A percentile compares a stretch with the other conserved stretches of the same genome.
Evolutionary conservation across 2,888 invertebrate species (phyloP).

Genomic region (Eudasyphora cyanicolor): DNA sequence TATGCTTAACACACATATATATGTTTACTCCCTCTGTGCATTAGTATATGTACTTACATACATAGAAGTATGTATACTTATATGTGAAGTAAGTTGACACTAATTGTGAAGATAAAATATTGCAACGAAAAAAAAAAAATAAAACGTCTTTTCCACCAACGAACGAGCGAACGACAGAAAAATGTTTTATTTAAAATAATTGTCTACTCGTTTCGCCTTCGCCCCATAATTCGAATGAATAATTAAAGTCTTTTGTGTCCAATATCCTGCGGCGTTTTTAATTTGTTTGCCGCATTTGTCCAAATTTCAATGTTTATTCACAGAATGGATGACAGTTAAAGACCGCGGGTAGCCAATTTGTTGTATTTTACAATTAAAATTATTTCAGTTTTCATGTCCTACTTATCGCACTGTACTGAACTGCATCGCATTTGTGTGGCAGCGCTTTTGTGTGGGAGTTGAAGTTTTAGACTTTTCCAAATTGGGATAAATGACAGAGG

Average conservation of each 20-base stretch:
- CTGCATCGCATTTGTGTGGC: neutral
- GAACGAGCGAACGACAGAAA: neutral
- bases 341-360: constrained; percentile 61
- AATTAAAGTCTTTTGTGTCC: constrained; percentile 73
- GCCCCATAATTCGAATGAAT: constrained; percentile 54
- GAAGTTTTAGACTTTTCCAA: neutral
- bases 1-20: neutral
- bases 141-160: neutral
- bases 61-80: neutral
- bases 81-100: constrained; percentile 57
- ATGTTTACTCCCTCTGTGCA: no score
- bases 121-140: constrained; percentile 31
- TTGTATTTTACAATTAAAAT: constrained; percentile 8
- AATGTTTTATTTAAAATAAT: constrained; percentile 4
- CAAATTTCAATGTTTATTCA: constrained; percentile 48
- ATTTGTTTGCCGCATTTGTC: constrained; percentile 58
- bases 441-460: neutral
- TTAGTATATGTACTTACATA: no score
- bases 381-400: neutral
- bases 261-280: constrained; percentile 71
- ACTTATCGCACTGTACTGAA: neutral
- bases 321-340: constrained; percentile 54
- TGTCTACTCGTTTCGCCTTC: neutral
- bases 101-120: constrained; percentile 59
- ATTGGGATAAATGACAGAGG: neutral